phyloP scores from a whole-genome alignment of 1,140 invertebrate species.

The Sesamia nonagrioides region DNA sequence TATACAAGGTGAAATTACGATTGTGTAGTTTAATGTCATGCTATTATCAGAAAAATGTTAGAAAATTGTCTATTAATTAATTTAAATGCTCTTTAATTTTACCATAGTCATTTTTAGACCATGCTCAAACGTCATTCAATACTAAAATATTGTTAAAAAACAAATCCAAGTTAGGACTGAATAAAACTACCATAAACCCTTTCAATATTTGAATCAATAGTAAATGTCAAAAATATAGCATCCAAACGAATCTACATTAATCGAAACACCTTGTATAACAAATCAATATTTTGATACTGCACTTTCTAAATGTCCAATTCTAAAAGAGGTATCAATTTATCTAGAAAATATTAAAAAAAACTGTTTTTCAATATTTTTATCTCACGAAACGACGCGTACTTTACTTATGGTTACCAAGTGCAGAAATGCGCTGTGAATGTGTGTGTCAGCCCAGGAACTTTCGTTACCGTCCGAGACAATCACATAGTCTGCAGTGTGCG shows the following conservation, averaged over 20 bases:
- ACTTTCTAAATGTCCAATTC: constrained; percentile 37
- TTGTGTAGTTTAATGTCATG: not conserved
- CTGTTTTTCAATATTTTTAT: not conserved
- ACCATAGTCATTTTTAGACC: too few species aligned
- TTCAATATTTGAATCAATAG: not conserved
- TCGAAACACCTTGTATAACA: constrained; percentile 11
- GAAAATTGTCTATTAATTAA: not conserved
- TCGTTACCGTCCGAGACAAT: too few species aligned
- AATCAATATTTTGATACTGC: constrained; percentile 37
- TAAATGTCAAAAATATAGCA: not conserved
- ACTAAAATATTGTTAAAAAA: not conserved
- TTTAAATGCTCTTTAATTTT: not conserved
- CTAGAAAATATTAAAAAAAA: not conserved
- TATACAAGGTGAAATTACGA: constrained; percentile 16
- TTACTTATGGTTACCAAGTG: too few species aligned
- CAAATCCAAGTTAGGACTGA: not conserved
- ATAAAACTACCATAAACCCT: too few species aligned
- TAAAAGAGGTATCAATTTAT: constrained; percentile 13
- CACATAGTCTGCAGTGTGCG: too few species aligned
- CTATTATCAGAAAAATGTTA: too few species aligned
- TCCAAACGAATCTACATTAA: not conserved
- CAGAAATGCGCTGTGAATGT: too few species aligned
- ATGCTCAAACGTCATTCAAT: too few species aligned
- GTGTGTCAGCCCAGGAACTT: too few species aligned
- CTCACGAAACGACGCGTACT: too few species aligned